phyloP scores from a whole-genome alignment of 2,797 vertebrate species.

The Lithobates pipiens region DNA sequence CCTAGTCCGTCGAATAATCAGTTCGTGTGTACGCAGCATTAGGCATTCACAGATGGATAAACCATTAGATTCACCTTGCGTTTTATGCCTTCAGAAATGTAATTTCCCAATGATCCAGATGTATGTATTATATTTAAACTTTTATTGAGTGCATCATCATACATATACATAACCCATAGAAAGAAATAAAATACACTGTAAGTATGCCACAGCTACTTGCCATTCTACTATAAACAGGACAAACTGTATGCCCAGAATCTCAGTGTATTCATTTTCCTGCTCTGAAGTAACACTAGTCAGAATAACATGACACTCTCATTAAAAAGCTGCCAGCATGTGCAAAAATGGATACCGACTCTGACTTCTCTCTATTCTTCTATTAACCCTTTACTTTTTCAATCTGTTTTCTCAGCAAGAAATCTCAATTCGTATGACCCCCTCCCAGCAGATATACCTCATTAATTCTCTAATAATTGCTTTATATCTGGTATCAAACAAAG shows the following conservation, averaged over 20 bases:
- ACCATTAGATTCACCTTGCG: neutral
- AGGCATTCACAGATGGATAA: neutral
- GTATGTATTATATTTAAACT: neutral
- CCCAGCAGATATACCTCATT: neutral
- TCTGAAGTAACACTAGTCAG: conserved; percentile 27
- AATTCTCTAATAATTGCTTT: neutral
- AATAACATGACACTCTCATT: conserved; percentile 52
- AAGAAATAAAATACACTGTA: neutral
- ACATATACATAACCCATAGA: neutral
- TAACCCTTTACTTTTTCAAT: conserved; percentile 26
- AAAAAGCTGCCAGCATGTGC: conserved; percentile 48
- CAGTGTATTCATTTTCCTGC: neutral
- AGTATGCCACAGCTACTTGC: neutral
- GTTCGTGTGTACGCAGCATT: too few species aligned
- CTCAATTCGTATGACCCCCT: neutral
- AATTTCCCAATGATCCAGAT: neutral
- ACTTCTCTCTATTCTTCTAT: conserved; percentile 13
- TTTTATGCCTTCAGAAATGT: neutral
- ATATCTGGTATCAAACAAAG: neutral
- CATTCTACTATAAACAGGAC: neutral
- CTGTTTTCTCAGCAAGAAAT: conserved; percentile 6
- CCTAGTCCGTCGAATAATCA: too few species aligned
- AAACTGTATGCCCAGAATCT: neutral
- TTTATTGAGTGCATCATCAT: neutral
- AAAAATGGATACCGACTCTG: conserved; percentile 24